Evolutionary conservation across 2,888 invertebrate genomes (phyloP), one percentile per base, ranked within the genome.

Genomic region (Aphidius colemani): DNA sequence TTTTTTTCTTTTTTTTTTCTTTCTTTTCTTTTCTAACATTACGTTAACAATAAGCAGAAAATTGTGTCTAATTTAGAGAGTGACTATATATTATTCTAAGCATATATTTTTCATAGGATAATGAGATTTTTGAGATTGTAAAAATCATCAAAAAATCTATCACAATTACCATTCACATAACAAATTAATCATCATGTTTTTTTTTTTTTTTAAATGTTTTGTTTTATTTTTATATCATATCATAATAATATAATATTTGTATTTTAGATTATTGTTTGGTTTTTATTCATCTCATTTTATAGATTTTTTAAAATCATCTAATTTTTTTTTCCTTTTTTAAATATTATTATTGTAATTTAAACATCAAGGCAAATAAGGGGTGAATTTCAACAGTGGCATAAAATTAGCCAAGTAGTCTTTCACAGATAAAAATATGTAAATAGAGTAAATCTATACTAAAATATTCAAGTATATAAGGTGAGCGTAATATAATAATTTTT

Each of bases 61-160:
- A 86, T 85, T 86, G 71, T 85, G 71, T 76, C 76, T 77, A 77
- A 80, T 78, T 78, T 79, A 82, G 79, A 82, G 80, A 80, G 79
- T 81, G 81, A 80, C 78, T 82, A 81, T 79, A 78, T 78, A 81
- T 18, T 18, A 74, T 78, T 80, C 81, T 82, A 83, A 82, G 82
- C 78, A 83, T 82, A 76, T 82, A 30, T 30, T 30, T 30, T 30
- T 30, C 30, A 30, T 81, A 82, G 79, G 80, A 82, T 81, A 80
- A 82, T 82, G 79, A 82, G 83, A 83, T 79, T 82, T 83, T 83
- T 86, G 86, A 85, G 86, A 86, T 86, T 87, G 87, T 87, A 87
- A 87, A 86, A 87, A 87, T 86, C 85, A 87, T 87, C 87, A 86
- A 87, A 87, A 86, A 87, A 85, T 86, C 86, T 86, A 87, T 87